These are phyloP conservation scores for Gobio occitaniae DNA, from an alignment of 2,797 vertebrate genomes.

Conservation along the genomic window DNA sequence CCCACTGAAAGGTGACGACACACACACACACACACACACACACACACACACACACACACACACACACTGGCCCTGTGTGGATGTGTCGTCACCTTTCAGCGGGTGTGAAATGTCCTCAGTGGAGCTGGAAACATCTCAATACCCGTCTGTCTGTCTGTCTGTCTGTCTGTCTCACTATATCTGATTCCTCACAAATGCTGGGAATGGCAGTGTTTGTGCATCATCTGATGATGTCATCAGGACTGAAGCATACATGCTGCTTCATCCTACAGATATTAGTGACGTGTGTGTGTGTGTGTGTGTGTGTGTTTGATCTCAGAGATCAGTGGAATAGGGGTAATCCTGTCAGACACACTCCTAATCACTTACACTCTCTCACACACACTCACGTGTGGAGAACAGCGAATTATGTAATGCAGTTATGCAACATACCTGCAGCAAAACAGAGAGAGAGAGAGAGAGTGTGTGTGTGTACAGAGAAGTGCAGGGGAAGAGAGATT, in stretches of 20 bases:
- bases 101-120: constrained; percentile 73
- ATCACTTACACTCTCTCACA: constrained; percentile 55
- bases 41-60: constrained; percentile 56
- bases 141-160: constrained; percentile 16
- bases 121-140: constrained; percentile 72
- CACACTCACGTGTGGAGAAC: constrained; percentile 62
- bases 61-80: neutral
- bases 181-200: neutral
- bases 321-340: constrained; percentile 51
- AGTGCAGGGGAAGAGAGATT: constrained; percentile 36
- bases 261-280: constrained; percentile 8
- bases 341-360: constrained; percentile 52
- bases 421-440: constrained; percentile 65
- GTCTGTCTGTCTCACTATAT: neutral
- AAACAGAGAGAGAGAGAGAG: constrained; percentile 46
- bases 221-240: neutral
- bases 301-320: constrained; percentile 41
- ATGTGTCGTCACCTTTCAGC: constrained; percentile 73
- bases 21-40: constrained; percentile 64
- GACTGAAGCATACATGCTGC: neutral
- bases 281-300: constrained; percentile 28
- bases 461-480: constrained; percentile 78
- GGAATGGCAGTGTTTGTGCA: neutral
- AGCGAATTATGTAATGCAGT: constrained; percentile 68
- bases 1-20: constrained; percentile 69